These are phyloP conservation scores for Protobothrops flavoviridis DNA, from an alignment of 2,113 vertebrate genomes.

Conservation along the genomic window DNA sequence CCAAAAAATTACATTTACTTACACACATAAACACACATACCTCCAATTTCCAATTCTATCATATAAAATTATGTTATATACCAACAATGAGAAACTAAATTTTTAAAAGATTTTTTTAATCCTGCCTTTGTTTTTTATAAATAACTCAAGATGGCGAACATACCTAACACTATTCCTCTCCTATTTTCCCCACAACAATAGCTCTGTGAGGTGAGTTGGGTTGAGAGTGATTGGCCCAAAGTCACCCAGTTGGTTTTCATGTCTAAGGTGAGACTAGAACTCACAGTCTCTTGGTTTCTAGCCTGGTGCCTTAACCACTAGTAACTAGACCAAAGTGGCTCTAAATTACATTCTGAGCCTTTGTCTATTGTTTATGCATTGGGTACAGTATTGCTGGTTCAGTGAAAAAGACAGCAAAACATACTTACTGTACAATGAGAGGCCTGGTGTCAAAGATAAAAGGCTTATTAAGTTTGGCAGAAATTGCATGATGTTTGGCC, in stretches of 20 bases:
- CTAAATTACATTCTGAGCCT: not conserved
- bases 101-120: not conserved
- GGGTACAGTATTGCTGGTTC: not conserved
- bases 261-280: not conserved
- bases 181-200: not conserved
- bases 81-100: not conserved
- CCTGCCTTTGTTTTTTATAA: not conserved
- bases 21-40: not conserved
- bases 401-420: not conserved
- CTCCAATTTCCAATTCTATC: not conserved
- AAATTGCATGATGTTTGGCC: conserved; percentile 97
- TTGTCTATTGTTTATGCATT: not conserved
- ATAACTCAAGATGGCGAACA: not conserved
- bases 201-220: not conserved
- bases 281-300: not conserved
- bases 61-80: not conserved
- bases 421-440: conserved; percentile 93
- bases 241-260: not conserved
- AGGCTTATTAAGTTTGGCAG: conserved; percentile 84
- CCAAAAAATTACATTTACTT: not conserved
- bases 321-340: not conserved
- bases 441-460: conserved; percentile 89
- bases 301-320: not conserved
- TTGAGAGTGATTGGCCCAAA: not conserved
- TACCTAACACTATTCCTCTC: not conserved